These are phyloP conservation scores for Laticauda colubrina DNA, from an alignment of 2,113 vertebrate species.

Conservation along the genomic window DNA sequence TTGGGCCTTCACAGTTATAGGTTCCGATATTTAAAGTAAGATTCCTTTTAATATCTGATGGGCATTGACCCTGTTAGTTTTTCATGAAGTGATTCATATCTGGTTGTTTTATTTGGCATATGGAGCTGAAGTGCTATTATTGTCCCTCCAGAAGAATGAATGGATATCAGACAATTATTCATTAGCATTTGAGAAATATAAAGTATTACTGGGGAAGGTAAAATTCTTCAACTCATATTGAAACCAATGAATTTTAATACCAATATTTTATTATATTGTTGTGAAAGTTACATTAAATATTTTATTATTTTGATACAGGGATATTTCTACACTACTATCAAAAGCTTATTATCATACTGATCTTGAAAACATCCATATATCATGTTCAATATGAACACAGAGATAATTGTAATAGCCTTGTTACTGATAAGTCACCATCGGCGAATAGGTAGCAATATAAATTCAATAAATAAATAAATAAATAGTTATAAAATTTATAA, in stretches of 20 bases:
- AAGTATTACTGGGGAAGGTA: background rate
- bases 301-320: background rate
- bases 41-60: background rate
- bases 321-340: background rate
- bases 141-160: background rate
- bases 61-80: background rate
- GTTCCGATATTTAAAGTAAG: background rate
- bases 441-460: too few species aligned
- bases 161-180: background rate
- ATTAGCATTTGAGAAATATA: background rate
- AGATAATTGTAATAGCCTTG: background rate
- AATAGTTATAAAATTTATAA: background rate
- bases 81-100: background rate
- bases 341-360: background rate
- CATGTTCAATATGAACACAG: background rate
- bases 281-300: background rate
- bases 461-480: too few species aligned
- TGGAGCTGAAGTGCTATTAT: background rate
- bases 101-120: background rate
- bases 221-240: background rate
- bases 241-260: background rate
- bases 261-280: background rate
- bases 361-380: background rate
- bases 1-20: background rate
- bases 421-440: background rate